A percentile compares a stretch with the other conserved stretches of the same genome.
phyloP scores from a whole-genome alignment of 2,113 vertebrate species.

The Cepphus grylle region DNA sequence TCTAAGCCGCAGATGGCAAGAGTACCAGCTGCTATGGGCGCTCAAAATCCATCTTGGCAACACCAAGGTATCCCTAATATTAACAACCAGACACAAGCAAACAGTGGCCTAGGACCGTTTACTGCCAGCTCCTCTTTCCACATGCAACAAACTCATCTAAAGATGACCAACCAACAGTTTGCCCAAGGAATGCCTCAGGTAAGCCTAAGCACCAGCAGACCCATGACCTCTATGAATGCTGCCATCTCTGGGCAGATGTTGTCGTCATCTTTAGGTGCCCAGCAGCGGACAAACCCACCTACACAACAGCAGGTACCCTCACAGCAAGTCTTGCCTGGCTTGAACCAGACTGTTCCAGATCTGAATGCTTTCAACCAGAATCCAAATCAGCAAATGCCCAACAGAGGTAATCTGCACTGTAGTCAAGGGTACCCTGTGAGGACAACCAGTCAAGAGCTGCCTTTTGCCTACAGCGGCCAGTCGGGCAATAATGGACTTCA shows the following conservation, averaged over 20 bases:
- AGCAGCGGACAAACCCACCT: constrained; percentile 76
- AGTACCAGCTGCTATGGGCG: constrained; percentile 72
- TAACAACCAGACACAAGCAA: constrained; percentile 75
- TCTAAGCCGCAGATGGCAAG: constrained; percentile 84
- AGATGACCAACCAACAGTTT: constrained; percentile 81
- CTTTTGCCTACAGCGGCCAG: constrained; percentile 85
- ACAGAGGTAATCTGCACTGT: constrained; percentile 84
- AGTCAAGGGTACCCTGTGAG: constrained; percentile 90
- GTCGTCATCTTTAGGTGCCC: constrained; percentile 73
- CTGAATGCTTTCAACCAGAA: constrained; percentile 84
- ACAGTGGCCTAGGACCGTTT: constrained; percentile 78
- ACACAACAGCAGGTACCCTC: constrained; percentile 78
- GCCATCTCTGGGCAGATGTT: constrained; percentile 80
- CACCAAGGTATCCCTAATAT: constrained; percentile 83
- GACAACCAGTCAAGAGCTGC: constrained; percentile 84
- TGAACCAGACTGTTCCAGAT: constrained; percentile 82
- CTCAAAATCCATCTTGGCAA: constrained; percentile 85
- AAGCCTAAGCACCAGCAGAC: constrained; percentile 75
- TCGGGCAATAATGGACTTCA: constrained; percentile 75
- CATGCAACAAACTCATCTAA: constrained; percentile 86
- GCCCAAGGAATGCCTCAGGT: constrained; percentile 76
- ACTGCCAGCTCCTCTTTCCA: constrained; percentile 81
- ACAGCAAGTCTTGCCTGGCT: constrained; percentile 79
- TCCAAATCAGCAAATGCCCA: constrained; percentile 73
- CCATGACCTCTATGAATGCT: constrained; percentile 81